Conservation (phyloP, 2,113 vertebrate genomes). For the Ictalurus furcatus region DNA sequence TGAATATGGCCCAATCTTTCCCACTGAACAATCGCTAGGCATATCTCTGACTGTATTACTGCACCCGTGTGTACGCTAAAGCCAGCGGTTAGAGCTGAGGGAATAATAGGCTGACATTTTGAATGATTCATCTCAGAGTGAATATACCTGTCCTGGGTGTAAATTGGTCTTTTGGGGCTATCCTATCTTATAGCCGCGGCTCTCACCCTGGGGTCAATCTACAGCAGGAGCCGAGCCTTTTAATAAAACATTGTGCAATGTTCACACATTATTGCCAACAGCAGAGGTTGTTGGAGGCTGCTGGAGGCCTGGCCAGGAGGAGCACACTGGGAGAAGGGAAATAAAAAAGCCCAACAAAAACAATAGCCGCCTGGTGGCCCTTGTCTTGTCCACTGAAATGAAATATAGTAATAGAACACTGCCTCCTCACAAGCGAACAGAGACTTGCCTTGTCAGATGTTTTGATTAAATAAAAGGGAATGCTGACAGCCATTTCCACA, state of each 20-base stretch:
- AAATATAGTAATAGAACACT: constrained; percentile 37
- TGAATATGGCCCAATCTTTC: too few species aligned
- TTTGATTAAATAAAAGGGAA: constrained; percentile 38
- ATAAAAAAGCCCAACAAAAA: constrained; percentile 31
- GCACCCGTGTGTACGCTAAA: constrained; percentile 35
- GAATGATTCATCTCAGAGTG: constrained; percentile 55
- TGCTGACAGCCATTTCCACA: constrained; percentile 2
- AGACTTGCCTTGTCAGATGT: constrained; percentile 17
- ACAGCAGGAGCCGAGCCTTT: constrained; percentile 48
- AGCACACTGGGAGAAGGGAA: constrained; percentile 26
- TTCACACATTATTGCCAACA: constrained; percentile 46
- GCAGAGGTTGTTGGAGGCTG: constrained; percentile 3
- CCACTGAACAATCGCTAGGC: neutral
- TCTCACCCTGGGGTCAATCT: constrained; percentile 49
- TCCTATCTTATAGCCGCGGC: constrained; percentile 46
- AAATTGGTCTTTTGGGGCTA: constrained; percentile 56
- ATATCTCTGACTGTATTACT: constrained; percentile 18
- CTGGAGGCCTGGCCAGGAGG: constrained; percentile 17
- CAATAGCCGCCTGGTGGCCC: constrained; percentile 38
- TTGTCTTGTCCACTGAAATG: constrained; percentile 27
- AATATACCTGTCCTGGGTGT: constrained; percentile 55
- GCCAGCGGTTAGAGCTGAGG: constrained; percentile 33
- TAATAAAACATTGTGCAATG: constrained; percentile 57
- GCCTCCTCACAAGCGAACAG: constrained; percentile 17
- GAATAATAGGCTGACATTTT: constrained; percentile 48